These are phyloP conservation scores for Hofmannophila pseudospretella DNA, from an alignment of 2,888 invertebrate species.

Conservation along the genomic window DNA sequence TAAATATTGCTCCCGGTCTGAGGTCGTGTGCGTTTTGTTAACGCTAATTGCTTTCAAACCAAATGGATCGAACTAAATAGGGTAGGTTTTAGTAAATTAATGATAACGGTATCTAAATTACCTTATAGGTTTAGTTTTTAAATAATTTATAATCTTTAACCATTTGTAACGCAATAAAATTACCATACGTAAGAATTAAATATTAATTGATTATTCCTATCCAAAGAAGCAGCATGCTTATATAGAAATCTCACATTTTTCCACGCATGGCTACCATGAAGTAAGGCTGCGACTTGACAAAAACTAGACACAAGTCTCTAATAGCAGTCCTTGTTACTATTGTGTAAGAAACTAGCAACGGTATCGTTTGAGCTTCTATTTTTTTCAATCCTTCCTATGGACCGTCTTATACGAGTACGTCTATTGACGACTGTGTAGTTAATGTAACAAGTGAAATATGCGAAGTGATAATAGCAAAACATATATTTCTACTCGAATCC, in stretches of 20 bases:
- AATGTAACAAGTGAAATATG: no score
- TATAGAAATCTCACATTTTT: constrained; percentile 6
- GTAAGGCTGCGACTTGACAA: background rate
- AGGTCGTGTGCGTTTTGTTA: constrained; percentile 28
- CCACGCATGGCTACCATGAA: constrained; percentile 1
- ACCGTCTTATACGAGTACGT: no score
- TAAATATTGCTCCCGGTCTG: constrained; percentile 52
- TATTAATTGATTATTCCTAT: background rate
- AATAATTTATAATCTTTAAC: no score
- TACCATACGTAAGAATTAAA: background rate
- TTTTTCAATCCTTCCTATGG: background rate
- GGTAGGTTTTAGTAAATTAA: background rate
- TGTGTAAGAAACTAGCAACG: constrained; percentile 3
- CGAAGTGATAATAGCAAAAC: no score
- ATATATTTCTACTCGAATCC: no score
- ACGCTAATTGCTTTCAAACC: constrained; percentile 40
- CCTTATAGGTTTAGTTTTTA: no score
- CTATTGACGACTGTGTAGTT: no score
- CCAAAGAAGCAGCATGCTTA: background rate
- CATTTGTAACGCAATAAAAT: no score
- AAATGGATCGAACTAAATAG: constrained; percentile 7
- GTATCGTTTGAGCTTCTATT: background rate
- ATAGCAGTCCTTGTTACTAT: constrained; percentile 1
- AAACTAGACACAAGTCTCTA: constrained; percentile 1
- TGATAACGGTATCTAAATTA: no score